Base-by-base conservation (phyloP, 2,797 vertebrate genomes). In the Oryzias dopingdopingensis region DNA sequence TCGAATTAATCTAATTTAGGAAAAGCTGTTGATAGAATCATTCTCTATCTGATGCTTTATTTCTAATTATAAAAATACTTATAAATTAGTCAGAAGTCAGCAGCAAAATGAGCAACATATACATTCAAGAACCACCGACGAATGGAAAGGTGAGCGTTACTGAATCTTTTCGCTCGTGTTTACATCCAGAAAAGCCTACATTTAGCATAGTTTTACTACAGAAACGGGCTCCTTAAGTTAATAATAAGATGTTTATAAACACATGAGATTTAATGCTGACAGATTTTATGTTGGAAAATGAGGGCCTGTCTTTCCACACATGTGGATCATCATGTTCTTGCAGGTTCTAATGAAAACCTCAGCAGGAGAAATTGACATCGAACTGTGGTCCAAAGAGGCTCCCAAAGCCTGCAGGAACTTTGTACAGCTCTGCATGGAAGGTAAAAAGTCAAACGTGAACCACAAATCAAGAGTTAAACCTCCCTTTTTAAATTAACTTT, bases 401-500 rank as follows among this genome's bases (percentile, higher is more conserved):
- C 97, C 96, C 13, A 98, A 95, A 91, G 96, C 97, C 54, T 96
- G 94, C 85, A 90, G 96, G 76, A 99, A 99, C 87, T 99, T 98
- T 79, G 82, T 96, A 54, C 97, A 99, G 42, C 94, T 99, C 56
- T 97, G 95, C 78, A 92, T 99, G 94, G 97, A 99, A 94, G 96
- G 97, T 98, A 92, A 88, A 37, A 41, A 18, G 5, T 17, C 14
- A n/a, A 14, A 51, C 14, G 13, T 7, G 32, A 37, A 37, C 10
- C 2, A 13, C 4, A 18, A 14, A 12, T 8, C 13, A 10, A 18
- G 6, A 17, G 6, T 8, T n/a, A n/a, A 44, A 44, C 12, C 10
- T 37, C 8, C 32, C 32, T 13, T 13, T 32, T 10, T 32, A 22
- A 22, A 22, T 1, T 3, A 8, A 8, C 8, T 32, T 10, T 32